Percentiles rank a stretch among this genome's conserved stretches.
These are phyloP conservation scores for Cavia aperea DNA, from an alignment of 2,113 vertebrate species.

Conservation along the genomic window DNA sequence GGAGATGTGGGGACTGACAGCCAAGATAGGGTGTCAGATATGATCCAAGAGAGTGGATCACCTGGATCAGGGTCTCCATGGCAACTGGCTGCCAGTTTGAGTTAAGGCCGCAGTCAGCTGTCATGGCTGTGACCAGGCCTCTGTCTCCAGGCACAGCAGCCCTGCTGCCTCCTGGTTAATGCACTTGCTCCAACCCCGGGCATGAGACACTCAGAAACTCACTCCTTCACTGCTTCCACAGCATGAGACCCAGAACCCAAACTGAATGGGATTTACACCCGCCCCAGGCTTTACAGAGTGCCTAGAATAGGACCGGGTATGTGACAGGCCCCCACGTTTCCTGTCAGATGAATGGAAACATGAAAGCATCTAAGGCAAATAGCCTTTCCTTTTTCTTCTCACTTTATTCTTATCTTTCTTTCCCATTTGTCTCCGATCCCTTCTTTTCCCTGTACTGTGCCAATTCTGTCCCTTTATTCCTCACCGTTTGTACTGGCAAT, in stretches of 20 bases:
- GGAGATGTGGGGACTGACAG: background rate
- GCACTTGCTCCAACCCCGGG: background rate
- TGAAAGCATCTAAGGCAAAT: background rate
- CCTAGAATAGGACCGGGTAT: rapidly evolving
- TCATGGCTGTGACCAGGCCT: background rate
- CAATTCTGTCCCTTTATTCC: background rate
- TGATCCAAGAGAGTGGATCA: background rate
- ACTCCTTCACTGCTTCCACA: background rate
- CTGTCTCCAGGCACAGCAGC: background rate
- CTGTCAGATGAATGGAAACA: rapidly evolving
- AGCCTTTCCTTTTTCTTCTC: background rate
- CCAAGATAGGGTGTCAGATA: background rate
- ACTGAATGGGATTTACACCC: background rate
- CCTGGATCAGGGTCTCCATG: slow-evolving; percentile 16
- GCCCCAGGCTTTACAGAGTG: background rate
- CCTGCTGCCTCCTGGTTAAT: background rate
- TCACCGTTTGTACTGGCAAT: too few relatives aligned
- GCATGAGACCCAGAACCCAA: background rate
- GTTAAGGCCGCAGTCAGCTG: slow-evolving; percentile 6
- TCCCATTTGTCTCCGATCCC: rapidly evolving
- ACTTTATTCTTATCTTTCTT: background rate
- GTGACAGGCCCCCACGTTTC: rapidly evolving
- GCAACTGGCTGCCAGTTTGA: slow-evolving; percentile 41
- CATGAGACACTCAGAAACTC: background rate
- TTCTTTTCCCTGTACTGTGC: background rate